Conservation (phyloP, 2,113 vertebrate genomes). For the Phainopepla nitens region DNA sequence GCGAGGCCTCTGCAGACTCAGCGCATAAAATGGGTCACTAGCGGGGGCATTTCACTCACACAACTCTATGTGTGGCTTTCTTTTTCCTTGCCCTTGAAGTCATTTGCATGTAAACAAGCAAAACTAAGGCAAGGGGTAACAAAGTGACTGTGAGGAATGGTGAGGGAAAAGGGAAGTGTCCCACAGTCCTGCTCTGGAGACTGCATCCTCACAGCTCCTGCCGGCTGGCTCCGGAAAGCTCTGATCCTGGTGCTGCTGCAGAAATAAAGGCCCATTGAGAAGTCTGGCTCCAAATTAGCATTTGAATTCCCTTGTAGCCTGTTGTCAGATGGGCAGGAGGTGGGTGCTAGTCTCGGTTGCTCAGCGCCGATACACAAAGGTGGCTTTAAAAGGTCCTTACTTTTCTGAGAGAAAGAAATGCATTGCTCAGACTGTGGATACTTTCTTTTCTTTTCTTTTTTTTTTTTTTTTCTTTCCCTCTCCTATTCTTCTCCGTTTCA, state of each 20-base stretch:
- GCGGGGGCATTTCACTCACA: neutral
- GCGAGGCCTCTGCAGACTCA: neutral
- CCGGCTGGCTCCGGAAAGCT: neutral
- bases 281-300: conserved; percentile 39
- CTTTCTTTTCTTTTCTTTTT: neutral
- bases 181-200: neutral
- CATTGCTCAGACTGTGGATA: neutral
- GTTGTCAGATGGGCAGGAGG: conserved; percentile 45
- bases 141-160: neutral
- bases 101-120: neutral
- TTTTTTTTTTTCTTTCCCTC: neutral
- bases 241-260: neutral
- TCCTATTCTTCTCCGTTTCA: neutral
- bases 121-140: neutral
- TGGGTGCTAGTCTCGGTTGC: neutral
- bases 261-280: conserved; percentile 52
- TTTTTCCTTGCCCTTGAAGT: neutral
- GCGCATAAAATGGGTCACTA: neutral
- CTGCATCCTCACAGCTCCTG: neutral
- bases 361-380: conserved; percentile 27
- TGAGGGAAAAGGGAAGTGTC: neutral
- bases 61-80: neutral
- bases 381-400: conserved; percentile 18
- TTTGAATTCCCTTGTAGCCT: conserved; percentile 44
- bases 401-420: neutral